Base-by-base conservation (phyloP, 2,888 invertebrate species). In the Apotomis betuletana region DNA sequence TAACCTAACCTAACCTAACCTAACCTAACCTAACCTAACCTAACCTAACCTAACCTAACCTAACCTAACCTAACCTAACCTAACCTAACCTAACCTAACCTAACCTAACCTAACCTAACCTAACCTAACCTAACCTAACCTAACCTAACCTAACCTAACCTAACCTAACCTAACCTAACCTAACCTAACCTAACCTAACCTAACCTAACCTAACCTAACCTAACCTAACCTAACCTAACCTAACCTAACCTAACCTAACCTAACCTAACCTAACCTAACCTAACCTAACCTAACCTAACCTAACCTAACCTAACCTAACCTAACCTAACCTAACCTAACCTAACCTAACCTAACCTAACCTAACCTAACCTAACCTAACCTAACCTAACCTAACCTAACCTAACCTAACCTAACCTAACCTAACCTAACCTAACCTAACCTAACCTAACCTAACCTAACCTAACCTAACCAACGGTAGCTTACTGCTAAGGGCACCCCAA, bases 141-240 rank as follows among this genome's bases (percentile, higher is more conserved):
- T 36, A 59, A 59, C 44, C 13, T 59, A 59, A 59, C 44, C 13
- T 59, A 59, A 59, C 44, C 44, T 68, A 68, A 72, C 57, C 63
- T 68, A 68, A 72, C 68, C 68, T 72, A 68, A 73, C 68, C 67
- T 73, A 73, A 73, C 69, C 69, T 73, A 73, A 73, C 69, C 69
- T 73, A 73, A 73, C 69, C 69, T 73, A 73, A 73, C 68, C 64
- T 69, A 73, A 73, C 64, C 69, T 73, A 73, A 73, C 68, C 69
- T 73, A 73, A 73, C 68, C 69, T 73, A 73, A 73, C 69, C 69
- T 73, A 73, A 73, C 69, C 69, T 73, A 73, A 73, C 69, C 69
- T 73, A 73, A 73, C 69, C 69, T 72, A 72, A 72, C 71, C 67
- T 69, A 69, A 73, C 69, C 69, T 69, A 72, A 65, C 61, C 62